Conservation (phyloP, 2,113 vertebrate genomes). For the Jaculus jaculus region DNA sequence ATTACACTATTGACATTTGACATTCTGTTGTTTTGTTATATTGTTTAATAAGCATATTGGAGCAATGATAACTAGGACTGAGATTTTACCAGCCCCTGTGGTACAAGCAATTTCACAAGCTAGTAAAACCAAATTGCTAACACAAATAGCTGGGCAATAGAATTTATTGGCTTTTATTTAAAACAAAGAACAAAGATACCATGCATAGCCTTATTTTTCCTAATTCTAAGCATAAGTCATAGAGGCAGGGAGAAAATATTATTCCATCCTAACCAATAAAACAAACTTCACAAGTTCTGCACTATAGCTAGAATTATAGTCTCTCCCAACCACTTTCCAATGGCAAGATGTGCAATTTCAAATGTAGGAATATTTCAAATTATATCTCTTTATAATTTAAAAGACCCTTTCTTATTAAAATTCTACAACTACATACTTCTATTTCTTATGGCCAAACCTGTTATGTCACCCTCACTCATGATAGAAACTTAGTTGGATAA, state of each 20-base stretch:
- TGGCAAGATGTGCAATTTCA: neutral
- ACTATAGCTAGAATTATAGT: neutral
- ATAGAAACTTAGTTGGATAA: conserved; percentile 86
- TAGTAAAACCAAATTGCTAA: conserved; percentile 42
- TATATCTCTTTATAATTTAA: neutral
- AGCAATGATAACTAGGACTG: neutral
- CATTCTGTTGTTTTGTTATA: neutral
- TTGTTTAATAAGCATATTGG: neutral
- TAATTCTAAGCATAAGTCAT: conserved; percentile 2
- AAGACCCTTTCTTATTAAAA: conserved; percentile 61
- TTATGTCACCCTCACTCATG: conserved; percentile 81
- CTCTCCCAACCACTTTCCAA: neutral
- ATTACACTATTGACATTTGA: neutral
- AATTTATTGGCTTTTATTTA: conserved; percentile 52
- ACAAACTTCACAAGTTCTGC: conserved; percentile 10
- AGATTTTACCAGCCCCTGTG: conserved; percentile 21
- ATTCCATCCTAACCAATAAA: conserved; percentile 40
- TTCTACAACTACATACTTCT: conserved; percentile 60
- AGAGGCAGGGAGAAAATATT: conserved; percentile 24
- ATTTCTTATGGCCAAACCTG: conserved; percentile 79
- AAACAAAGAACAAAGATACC: conserved; percentile 38
- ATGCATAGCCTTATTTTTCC: conserved; percentile 23
- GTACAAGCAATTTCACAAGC: conserved; percentile 36
- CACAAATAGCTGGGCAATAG: neutral
- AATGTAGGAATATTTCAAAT: neutral